Conservation (phyloP, 2,888 invertebrate genomes). For the Amphiduros pacificus region DNA sequence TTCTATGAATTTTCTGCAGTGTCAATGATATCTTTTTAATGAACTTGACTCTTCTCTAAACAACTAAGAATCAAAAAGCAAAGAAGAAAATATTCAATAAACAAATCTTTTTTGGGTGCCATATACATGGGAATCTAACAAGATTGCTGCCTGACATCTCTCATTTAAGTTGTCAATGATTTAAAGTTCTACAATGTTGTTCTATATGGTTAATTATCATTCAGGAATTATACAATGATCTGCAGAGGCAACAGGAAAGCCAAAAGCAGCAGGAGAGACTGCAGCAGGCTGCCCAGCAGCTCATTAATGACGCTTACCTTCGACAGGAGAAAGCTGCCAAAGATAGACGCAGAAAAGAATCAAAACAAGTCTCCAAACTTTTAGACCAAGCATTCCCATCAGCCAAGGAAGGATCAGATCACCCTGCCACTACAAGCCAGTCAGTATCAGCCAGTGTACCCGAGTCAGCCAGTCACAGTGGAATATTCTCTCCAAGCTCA, state of each 20-base stretch:
- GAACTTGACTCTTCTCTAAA: no score
- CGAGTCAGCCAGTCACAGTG: background rate
- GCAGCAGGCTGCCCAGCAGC: background rate
- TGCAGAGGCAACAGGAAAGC: background rate
- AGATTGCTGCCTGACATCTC: no score
- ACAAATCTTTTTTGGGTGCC: no score
- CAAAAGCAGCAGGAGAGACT: background rate
- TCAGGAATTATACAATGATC: background rate
- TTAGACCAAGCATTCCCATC: background rate
- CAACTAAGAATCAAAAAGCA: no score
- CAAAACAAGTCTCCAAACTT: background rate
- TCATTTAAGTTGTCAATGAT: no score
- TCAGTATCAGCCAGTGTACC: background rate
- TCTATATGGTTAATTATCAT: background rate
- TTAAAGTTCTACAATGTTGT: no score
- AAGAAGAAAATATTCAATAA: no score
- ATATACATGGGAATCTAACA: no score
- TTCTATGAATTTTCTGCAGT: no score
- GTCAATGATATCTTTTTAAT: no score
- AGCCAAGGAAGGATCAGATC: no score
- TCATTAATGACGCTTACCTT: background rate
- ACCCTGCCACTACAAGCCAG: background rate
- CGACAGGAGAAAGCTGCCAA: background rate
- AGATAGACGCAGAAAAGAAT: background rate
- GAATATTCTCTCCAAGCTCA: background rate